phyloP scores from a whole-genome alignment of 2,888 invertebrate species.

The Melanophora roralis region DNA sequence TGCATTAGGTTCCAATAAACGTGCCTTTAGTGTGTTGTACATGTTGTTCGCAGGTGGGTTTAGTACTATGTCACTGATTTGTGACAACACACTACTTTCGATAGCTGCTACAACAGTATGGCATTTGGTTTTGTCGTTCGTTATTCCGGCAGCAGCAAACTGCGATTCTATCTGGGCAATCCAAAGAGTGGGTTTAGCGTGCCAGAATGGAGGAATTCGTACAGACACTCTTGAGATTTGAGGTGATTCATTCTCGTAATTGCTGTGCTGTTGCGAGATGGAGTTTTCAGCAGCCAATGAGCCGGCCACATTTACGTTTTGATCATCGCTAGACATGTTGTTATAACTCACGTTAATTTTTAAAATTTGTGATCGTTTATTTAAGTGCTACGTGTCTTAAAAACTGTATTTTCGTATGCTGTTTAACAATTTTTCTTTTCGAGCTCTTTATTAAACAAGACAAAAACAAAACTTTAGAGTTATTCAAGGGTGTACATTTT shows the following conservation, averaged over 20 bases:
- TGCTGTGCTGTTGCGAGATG: not conserved
- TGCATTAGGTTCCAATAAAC: conserved; percentile 54
- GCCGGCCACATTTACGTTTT: too few relatives aligned
- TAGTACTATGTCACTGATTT: conserved; percentile 65
- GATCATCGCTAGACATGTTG: too few relatives aligned
- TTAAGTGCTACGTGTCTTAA: too few relatives aligned
- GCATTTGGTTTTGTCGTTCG: conserved; percentile 63
- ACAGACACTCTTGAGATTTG: conserved; percentile 9
- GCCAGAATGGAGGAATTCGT: conserved; percentile 32
- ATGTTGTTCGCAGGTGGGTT: conserved; percentile 56
- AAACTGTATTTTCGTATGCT: too few relatives aligned
- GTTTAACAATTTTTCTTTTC: too few relatives aligned
- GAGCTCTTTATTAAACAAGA: too few relatives aligned
- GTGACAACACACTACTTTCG: conserved; percentile 63
- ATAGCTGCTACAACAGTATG: conserved; percentile 65
- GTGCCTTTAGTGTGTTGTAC: conserved; percentile 60
- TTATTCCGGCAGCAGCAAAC: conserved; percentile 59
- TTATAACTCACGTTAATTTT: too few relatives aligned
- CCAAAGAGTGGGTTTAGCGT: conserved; percentile 24
- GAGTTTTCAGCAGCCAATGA: too few relatives aligned
- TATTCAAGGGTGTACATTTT: too few relatives aligned
- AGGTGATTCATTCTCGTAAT: not conserved
- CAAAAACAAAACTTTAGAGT: too few relatives aligned
- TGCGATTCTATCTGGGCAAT: conserved; percentile 64
- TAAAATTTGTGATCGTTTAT: too few relatives aligned